Percentiles rank a stretch among this genome's conserved stretches.
phyloP scores from a whole-genome alignment of 2,113 vertebrate species.

The Scomber scombrus region DNA sequence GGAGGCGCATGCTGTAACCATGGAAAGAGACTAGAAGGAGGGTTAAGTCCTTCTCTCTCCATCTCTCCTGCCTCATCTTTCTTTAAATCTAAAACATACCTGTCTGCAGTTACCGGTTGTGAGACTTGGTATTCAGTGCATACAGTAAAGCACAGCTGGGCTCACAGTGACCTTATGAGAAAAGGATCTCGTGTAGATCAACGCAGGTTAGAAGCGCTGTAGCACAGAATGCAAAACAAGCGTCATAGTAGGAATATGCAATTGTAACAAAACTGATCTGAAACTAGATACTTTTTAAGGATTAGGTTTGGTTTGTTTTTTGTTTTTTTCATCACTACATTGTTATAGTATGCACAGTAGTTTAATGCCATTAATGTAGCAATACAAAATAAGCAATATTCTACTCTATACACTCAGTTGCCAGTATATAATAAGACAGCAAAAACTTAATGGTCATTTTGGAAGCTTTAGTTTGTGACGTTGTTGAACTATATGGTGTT shows the following conservation, averaged over 20 bases:
- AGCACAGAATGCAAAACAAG: slow-evolving; percentile 38
- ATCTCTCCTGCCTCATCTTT: slow-evolving; percentile 47
- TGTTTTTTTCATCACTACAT: background rate
- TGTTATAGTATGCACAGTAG: too few relatives aligned
- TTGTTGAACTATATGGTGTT: too few relatives aligned
- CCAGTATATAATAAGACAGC: too few relatives aligned
- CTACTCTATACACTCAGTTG: too few relatives aligned
- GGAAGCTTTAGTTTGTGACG: too few relatives aligned
- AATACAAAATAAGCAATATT: background rate
- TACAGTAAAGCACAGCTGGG: slow-evolving; percentile 62
- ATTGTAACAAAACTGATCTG: background rate
- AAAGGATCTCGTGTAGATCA: slow-evolving; percentile 52
- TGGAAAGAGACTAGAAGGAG: slow-evolving; percentile 60
- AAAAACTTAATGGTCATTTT: too few relatives aligned
- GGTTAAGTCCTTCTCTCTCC: slow-evolving; percentile 45
- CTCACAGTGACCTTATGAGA: slow-evolving; percentile 49
- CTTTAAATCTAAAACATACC: slow-evolving; percentile 71
- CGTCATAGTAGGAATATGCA: background rate
- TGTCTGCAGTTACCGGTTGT: slow-evolving; percentile 30
- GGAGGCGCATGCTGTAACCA: slow-evolving; percentile 54
- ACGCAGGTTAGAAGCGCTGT: slow-evolving; percentile 43
- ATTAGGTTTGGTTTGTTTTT: background rate
- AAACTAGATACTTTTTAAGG: background rate
- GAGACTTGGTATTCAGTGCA: slow-evolving; percentile 50
- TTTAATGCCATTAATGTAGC: background rate